Percentiles rank a stretch among this genome's conserved stretches.
phyloP scores from a whole-genome alignment of 1,140 invertebrate genomes.

The Helicoverpa zea region DNA sequence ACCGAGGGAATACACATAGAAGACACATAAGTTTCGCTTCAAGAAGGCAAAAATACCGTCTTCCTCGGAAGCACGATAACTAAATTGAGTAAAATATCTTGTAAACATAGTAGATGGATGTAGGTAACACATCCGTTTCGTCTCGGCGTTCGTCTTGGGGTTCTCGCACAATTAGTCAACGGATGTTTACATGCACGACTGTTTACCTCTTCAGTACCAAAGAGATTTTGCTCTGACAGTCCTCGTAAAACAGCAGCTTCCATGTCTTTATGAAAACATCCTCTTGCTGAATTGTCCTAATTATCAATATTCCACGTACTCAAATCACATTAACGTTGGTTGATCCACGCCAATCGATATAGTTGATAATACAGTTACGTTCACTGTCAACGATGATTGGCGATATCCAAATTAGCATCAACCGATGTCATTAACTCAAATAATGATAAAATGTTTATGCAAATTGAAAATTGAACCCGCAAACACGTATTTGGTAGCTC shows the following conservation, averaged over 20 bases:
- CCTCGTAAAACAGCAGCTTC: background rate
- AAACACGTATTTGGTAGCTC: slow-evolving; percentile 55
- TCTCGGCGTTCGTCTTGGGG: slow-evolving; percentile 55
- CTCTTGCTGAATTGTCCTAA: background rate
- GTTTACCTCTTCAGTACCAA: slow-evolving; percentile 47
- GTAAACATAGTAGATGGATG: slow-evolving; percentile 65
- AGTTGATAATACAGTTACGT: slow-evolving; percentile 8
- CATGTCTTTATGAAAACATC: background rate
- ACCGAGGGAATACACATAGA: no score
- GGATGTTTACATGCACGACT: slow-evolving; percentile 70
- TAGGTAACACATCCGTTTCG: slow-evolving; percentile 66
- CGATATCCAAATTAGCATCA: slow-evolving; percentile 46
- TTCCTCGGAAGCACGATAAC: slow-evolving; percentile 35
- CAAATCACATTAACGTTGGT: slow-evolving; percentile 16
- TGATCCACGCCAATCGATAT: slow-evolving; percentile 12
- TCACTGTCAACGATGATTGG: slow-evolving; percentile 38
- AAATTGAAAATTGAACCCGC: slow-evolving; percentile 58
- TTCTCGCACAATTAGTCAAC: slow-evolving; percentile 68
- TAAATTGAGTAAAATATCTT: slow-evolving; percentile 50
- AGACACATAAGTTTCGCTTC: slow-evolving; percentile 20
- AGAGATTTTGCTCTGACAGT: slow-evolving; percentile 19
- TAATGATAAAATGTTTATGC: slow-evolving; percentile 51
- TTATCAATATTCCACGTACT: no score
- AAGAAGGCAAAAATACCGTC: slow-evolving; percentile 8
- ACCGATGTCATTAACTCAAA: slow-evolving; percentile 38